Conservation (phyloP, 2,797 vertebrate species). For the Falco cherrug region DNA sequence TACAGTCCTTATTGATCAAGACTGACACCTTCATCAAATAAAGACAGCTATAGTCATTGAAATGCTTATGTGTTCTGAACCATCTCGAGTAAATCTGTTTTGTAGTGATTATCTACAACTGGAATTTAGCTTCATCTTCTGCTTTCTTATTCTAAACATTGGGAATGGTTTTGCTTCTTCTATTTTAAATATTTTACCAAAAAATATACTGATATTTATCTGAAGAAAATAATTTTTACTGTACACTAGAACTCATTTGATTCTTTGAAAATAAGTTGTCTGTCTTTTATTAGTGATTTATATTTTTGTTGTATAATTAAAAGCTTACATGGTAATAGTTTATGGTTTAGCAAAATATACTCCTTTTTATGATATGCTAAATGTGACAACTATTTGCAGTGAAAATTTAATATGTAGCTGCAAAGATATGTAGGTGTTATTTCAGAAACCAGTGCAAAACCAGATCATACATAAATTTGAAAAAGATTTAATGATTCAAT, state of each 20-base stretch:
- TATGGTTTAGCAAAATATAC: not conserved
- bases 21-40: not conserved
- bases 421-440: not conserved
- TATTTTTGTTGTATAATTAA: constrained; percentile 17
- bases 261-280: not conserved
- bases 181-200: constrained; percentile 5
- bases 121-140: not conserved
- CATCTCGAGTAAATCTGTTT: not conserved
- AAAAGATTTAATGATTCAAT: not conserved
- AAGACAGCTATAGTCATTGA: not conserved
- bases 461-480: not conserved
- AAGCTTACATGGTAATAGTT: not conserved
- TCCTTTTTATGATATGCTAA: not conserved
- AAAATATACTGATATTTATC: not conserved
- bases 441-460: not conserved
- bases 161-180: not conserved
- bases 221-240: not conserved
- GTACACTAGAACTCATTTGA: not conserved
- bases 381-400: not conserved
- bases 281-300: not conserved
- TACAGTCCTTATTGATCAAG: not conserved
- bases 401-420: not conserved
- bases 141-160: not conserved
- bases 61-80: not conserved
- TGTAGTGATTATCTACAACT: not conserved